Percentiles rank a stretch among this genome's conserved stretches.
phyloP scores from a whole-genome alignment of 2,888 invertebrate species.

The Alcis repandata region DNA sequence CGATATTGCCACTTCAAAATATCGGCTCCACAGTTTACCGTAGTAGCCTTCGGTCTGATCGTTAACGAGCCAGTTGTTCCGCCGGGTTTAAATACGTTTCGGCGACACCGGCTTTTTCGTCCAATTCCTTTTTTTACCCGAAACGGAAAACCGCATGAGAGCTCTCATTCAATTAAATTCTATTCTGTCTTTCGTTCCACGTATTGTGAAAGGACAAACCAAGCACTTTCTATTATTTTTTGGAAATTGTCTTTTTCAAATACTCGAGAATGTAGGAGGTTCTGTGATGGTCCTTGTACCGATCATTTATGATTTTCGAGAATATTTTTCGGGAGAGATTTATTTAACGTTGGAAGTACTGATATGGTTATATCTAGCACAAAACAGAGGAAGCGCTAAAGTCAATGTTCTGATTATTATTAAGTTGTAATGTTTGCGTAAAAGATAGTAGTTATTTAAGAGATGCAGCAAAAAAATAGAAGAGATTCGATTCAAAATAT shows the following conservation, averaged over 20 bases:
- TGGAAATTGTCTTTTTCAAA: conserved; percentile 32
- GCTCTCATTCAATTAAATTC: conserved; percentile 47
- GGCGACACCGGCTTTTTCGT: conserved; percentile 39
- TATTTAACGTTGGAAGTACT: no score
- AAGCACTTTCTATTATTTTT: conserved; percentile 38
- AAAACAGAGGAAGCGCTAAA: no score
- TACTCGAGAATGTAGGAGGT: not conserved
- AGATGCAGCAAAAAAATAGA: no score
- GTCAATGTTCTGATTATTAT: no score
- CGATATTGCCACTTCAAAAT: no score
- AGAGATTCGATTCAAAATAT: no score
- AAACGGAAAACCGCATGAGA: conserved; percentile 43
- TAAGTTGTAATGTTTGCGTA: no score
- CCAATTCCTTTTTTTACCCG: conserved; percentile 36
- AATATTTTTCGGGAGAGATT: not conserved
- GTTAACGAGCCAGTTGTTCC: conserved; percentile 43
- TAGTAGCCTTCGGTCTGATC: conserved; percentile 5
- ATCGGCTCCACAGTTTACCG: conserved; percentile 10
- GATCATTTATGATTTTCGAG: not conserved
- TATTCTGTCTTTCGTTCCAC: conserved; percentile 38
- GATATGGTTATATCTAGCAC: no score
- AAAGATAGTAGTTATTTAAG: no score
- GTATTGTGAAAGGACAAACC: conserved; percentile 40
- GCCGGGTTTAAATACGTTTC: conserved; percentile 40
- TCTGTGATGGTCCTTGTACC: not conserved